phyloP scores from a whole-genome alignment of 2,113 vertebrate species.

The Entelurus aequoreus region DNA sequence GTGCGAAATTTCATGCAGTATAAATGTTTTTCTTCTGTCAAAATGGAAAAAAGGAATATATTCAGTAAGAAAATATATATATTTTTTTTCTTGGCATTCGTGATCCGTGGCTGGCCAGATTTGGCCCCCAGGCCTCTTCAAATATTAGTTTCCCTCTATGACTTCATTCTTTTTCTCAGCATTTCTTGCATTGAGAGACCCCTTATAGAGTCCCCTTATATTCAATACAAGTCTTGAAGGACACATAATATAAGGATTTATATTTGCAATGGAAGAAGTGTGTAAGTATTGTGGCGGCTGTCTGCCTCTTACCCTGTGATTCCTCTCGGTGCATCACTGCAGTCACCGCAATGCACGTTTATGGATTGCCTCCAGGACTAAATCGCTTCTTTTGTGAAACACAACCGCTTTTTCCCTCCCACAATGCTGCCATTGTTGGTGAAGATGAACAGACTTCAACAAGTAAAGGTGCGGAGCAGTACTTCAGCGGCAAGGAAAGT shows the following conservation, averaged over 20 bases:
- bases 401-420: slow-evolving; percentile 64
- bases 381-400: slow-evolving; percentile 70
- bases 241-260: slow-evolving; percentile 37
- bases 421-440: slow-evolving; percentile 68
- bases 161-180: slow-evolving; percentile 20
- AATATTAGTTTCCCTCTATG: too few relatives aligned
- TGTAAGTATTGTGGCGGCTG: slow-evolving; percentile 35
- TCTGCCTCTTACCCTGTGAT: slow-evolving; percentile 45
- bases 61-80: too few relatives aligned
- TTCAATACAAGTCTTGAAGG: slow-evolving; percentile 32
- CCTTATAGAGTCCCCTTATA: slow-evolving; percentile 39
- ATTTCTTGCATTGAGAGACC: slow-evolving; percentile 28
- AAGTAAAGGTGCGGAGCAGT: slow-evolving; percentile 77
- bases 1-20: too few relatives aligned
- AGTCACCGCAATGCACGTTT: slow-evolving; percentile 43
- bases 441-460: slow-evolving; percentile 71
- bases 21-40: too few relatives aligned
- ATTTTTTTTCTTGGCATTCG: too few relatives aligned
- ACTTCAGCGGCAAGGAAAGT: slow-evolving; percentile 66
- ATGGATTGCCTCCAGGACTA: slow-evolving; percentile 56
- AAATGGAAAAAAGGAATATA: too few relatives aligned
- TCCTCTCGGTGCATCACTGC: slow-evolving; percentile 50
- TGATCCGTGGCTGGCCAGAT: too few relatives aligned
- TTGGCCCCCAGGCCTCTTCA: too few relatives aligned
- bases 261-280: slow-evolving; percentile 26